Evolutionary conservation across 1,140 invertebrate genomes (phyloP), one percentile per base, ranked within the genome.

Genomic region (Elymnias hypermnestra): DNA sequence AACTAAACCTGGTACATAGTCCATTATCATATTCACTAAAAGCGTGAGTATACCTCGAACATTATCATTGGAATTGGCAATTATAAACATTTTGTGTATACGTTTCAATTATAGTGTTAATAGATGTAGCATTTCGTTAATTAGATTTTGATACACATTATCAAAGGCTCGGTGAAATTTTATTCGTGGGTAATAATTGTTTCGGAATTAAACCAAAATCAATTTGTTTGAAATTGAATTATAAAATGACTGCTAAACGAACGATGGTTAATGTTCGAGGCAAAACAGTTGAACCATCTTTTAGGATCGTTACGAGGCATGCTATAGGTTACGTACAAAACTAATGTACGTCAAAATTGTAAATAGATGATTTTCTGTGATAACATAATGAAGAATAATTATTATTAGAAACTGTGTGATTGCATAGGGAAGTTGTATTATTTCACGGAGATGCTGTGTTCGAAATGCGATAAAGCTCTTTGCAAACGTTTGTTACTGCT

Each of bases 311-410:
- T 68, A 58, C 71, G 64, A 78, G 57, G 66, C 74, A 74, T 72
- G 63, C 63, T 70, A 47, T 85, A 83, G 74, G 76, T 69, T 71
- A 79, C 69, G 73, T 76, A 75, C 63, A 63, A 64, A 72, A 82
- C 67, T 68, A 69, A 78, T 75, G 72, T 79, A 73, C 68, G 75
- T 81, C 72, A 82, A 87, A 87, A 85, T 86, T 87, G 86, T 87
- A 87, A 84, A 87, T 87, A 87, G 76, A 87, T 87, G 72, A 84
- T 87, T 87, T 87, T 87, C 84, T 87, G 86, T 87, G 86, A 87
- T 87, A 87, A 87, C 76, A 86, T 84, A 72, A 69, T 67, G 3
- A 78, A 76, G 79, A 78, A 75, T 77, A 66, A 75, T 73, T 77
- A 83, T 84, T 75, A 85, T 81, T 85, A 85, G 78, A 82, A n/a